A percentile compares a stretch with the other conserved stretches of the same genome.
Evolutionary conservation across 2,113 vertebrate genomes (phyloP).

Genomic region (Arvicanthis niloticus): DNA sequence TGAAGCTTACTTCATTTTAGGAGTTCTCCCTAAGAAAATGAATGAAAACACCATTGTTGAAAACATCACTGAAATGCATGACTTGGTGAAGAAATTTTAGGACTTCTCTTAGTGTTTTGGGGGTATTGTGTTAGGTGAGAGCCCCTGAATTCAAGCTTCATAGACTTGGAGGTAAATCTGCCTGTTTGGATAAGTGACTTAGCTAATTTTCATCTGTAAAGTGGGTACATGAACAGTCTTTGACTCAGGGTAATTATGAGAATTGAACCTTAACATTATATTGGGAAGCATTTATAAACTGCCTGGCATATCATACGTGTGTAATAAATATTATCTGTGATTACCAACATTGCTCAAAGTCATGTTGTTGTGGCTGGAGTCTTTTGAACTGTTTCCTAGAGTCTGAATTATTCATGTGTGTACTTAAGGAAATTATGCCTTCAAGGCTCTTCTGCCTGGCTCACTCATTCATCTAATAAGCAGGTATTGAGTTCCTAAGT

Average conservation of each 20-base stretch:
- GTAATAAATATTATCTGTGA: not conserved
- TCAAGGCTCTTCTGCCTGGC: not conserved
- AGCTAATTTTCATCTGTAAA: not conserved
- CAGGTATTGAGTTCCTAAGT: not conserved
- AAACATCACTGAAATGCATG: not conserved
- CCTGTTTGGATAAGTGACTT: not conserved
- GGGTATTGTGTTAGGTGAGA: not conserved
- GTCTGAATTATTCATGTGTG: not conserved
- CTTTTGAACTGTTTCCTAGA: conserved; percentile 30
- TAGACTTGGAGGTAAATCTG: not conserved
- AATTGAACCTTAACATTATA: not conserved
- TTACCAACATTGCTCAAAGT: not conserved
- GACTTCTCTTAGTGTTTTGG: not conserved
- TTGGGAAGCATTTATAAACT: not conserved
- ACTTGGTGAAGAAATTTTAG: not conserved
- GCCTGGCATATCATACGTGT: not conserved
- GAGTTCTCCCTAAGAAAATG: not conserved
- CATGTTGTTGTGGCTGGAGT: not conserved
- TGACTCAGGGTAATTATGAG: not conserved
- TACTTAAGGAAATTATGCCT: conserved; percentile 49
- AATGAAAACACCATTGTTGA: not conserved
- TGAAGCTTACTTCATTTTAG: not conserved
- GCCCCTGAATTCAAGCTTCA: not conserved
- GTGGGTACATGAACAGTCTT: not conserved
- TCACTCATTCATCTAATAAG: not conserved